A percentile compares a stretch with the other conserved stretches of the same genome.
phyloP scores from a whole-genome alignment of 2,113 vertebrate species.

The Todiramphus chloris region DNA sequence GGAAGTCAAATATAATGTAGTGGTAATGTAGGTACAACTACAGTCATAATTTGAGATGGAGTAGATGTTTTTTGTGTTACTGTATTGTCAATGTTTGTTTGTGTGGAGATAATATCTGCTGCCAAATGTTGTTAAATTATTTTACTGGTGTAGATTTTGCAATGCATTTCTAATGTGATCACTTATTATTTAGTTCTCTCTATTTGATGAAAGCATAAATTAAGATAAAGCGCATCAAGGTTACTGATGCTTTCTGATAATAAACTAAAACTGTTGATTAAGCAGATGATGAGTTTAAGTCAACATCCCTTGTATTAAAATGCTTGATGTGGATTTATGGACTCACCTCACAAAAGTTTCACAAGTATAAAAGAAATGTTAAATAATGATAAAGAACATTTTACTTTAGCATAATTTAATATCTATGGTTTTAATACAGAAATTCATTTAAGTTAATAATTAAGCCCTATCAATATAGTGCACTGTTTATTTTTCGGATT shows the following conservation, averaged over 20 bases:
- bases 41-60: background rate
- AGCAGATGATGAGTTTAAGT: conserved; percentile 65
- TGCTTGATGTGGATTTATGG: conserved; percentile 69
- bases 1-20: background rate
- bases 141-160: conserved; percentile 17
- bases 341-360: conserved; percentile 30
- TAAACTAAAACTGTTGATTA: conserved; percentile 62
- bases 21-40: background rate
- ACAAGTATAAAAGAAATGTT: conserved; percentile 42
- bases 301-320: conserved; percentile 65
- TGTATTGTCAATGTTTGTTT: background rate
- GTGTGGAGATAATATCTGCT: background rate
- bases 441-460: conserved; percentile 74
- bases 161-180: conserved; percentile 28
- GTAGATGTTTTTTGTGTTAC: background rate
- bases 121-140: conserved; percentile 5
- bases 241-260: conserved; percentile 61
- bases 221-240: conserved; percentile 56
- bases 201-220: conserved; percentile 63
- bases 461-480: conserved; percentile 70
- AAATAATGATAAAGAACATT: conserved; percentile 40
- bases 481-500: conserved; percentile 75
- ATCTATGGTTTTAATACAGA: conserved; percentile 66
- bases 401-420: conserved; percentile 52
- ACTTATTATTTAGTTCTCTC: conserved; percentile 39